A percentile compares a stretch with the other conserved stretches of the same genome.
phyloP scores from a whole-genome alignment of 2,113 vertebrate genomes.

The Arenaria interpres region DNA sequence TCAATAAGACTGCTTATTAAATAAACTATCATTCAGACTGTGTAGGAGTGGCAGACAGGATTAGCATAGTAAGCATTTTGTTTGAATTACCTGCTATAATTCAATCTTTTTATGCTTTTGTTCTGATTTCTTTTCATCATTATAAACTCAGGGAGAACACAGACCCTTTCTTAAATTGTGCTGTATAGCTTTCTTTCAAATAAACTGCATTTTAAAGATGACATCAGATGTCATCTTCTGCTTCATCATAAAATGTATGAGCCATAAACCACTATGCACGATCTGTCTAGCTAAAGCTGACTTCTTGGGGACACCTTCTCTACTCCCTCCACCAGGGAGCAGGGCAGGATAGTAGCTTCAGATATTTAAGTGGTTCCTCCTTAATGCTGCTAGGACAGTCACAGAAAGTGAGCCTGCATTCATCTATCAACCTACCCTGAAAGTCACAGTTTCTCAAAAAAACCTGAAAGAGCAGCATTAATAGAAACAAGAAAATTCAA shows the following conservation, averaged over 20 bases:
- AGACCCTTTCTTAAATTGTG: neutral
- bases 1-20: constrained; percentile 10
- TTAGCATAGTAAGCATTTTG: neutral
- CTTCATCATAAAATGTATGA: neutral
- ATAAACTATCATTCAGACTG: constrained; percentile 1
- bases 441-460: neutral
- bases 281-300: neutral
- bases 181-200: neutral
- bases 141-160: neutral
- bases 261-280: neutral
- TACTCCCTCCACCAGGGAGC: constrained; percentile 58
- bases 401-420: neutral
- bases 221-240: neutral
- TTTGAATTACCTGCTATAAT: constrained; percentile 14
- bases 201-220: neutral
- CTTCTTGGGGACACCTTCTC: constrained; percentile 39
- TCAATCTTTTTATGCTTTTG: constrained; percentile 23
- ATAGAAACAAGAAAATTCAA: neutral
- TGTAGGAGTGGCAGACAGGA: neutral
- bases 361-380: neutral
- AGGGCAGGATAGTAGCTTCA: constrained; percentile 53
- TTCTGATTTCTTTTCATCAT: constrained; percentile 37
- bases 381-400: neutral
- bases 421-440: neutral
- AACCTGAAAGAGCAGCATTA: neutral